Evolutionary conservation across 2,113 vertebrate genomes (phyloP).

Genomic region (Callaeas wilsoni): DNA sequence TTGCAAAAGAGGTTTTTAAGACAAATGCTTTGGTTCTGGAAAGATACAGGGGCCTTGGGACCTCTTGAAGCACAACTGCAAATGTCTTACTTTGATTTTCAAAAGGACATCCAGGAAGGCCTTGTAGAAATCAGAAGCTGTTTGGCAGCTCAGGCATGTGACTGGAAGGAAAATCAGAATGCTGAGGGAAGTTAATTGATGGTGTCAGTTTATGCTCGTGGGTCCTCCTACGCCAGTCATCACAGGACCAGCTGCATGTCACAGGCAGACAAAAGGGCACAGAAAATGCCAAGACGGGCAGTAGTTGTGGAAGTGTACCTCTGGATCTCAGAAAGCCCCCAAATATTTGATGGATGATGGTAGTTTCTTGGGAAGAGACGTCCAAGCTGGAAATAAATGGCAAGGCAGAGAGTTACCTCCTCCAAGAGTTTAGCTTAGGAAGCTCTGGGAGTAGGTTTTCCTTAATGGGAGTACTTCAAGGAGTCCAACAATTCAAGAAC

Average conservation of each 20-base stretch:
- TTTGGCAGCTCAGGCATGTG: neutral
- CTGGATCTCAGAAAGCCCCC: neutral
- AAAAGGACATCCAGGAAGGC: neutral
- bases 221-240: neutral
- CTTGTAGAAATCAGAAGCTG: neutral
- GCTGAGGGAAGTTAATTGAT: neutral
- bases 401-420: neutral
- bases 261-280: neutral
- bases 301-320: neutral
- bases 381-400: neutral
- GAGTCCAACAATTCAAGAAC: neutral
- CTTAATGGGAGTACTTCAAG: neutral
- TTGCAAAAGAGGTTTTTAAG: neutral
- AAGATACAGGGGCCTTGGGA: neutral
- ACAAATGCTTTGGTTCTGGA: neutral
- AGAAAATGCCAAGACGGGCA: neutral
- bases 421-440: neutral
- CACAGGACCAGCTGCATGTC: neutral
- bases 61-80: neutral
- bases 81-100: neutral
- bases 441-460: neutral
- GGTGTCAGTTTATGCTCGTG: neutral
- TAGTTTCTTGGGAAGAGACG: neutral
- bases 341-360: neutral
- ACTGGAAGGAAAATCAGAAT: neutral